Evolutionary conservation across 2,113 vertebrate genomes (phyloP).

Genomic region (Brachionichthys hirsutus): DNA sequence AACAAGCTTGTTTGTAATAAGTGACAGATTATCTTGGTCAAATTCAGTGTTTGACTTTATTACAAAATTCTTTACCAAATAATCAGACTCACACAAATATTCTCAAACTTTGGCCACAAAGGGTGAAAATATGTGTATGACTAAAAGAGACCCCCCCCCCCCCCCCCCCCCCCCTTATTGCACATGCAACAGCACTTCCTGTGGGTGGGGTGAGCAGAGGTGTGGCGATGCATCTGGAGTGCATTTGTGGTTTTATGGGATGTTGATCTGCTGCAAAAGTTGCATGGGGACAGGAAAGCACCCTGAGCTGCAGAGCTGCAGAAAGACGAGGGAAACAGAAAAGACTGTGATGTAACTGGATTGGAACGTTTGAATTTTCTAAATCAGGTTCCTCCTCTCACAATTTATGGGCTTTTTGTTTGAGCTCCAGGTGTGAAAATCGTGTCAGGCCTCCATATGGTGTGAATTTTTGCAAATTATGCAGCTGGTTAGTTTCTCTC

Average conservation of each 20-base stretch:
- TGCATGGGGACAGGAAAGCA: conserved; percentile 36
- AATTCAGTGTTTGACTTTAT: no score
- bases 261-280: conserved; percentile 15
- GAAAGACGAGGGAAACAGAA: conserved; percentile 14
- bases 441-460: not conserved
- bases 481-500: not conserved
- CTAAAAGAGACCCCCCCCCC: not conserved
- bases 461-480: not conserved
- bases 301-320: conserved; percentile 5
- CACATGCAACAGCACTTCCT: conserved; percentile 29
- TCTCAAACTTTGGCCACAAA: no score
- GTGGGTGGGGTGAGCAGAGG: conserved; percentile 23
- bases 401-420: not conserved
- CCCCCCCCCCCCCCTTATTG: conserved; percentile 2
- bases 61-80: no score
- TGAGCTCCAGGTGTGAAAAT: conserved; percentile 3
- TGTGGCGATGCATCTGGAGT: conserved; percentile 39
- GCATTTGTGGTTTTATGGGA: conserved; percentile 48
- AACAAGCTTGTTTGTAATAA: conserved; percentile 63
- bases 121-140: not conserved
- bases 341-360: conserved; percentile 4
- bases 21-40: no score
- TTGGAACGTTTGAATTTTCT: conserved; percentile 48
- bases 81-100: no score
- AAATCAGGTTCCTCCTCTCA: conserved; percentile 13